Percentiles rank a stretch among this genome's conserved stretches.
Evolutionary conservation across 2,797 vertebrate genomes (phyloP).

Genomic region (Darevskia nairensis): DNA sequence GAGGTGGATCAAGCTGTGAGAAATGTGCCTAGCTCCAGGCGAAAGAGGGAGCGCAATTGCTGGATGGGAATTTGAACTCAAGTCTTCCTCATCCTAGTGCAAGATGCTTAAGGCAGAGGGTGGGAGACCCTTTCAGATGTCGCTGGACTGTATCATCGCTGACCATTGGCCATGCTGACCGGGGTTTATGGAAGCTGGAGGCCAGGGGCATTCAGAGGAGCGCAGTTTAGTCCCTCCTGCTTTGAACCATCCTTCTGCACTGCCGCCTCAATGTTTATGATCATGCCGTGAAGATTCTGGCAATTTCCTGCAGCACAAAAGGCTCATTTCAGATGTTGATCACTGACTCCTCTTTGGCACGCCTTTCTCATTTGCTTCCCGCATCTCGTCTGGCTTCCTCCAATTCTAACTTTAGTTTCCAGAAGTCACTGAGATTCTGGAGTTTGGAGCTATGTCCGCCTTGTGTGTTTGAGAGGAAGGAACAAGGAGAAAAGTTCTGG

Average conservation of each 20-base stretch:
- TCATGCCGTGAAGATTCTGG: background rate
- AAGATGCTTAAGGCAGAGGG: background rate
- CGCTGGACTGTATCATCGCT: background rate
- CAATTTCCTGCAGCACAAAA: background rate
- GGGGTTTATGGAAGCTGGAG: background rate
- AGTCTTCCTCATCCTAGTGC: background rate
- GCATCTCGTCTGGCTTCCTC: background rate
- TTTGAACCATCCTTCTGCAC: too few relatives aligned
- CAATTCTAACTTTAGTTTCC: background rate
- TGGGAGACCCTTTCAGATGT: background rate
- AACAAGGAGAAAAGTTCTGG: slow-evolving; percentile 5
- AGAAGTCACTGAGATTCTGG: background rate
- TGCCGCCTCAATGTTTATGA: background rate
- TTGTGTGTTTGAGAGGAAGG: background rate
- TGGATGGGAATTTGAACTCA: background rate
- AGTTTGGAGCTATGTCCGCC: fast-evolving
- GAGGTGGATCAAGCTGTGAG: background rate
- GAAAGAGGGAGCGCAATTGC: background rate
- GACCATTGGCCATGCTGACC: background rate
- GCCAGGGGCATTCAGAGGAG: background rate
- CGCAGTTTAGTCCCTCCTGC: too few relatives aligned
- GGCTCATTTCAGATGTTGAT: background rate
- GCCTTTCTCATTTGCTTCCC: fast-evolving
- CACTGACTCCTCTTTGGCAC: background rate
- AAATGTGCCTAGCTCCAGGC: background rate